A percentile compares a stretch with the other conserved stretches of the same genome.
phyloP scores from a whole-genome alignment of 2,113 vertebrate species.

The Gopherus flavomarginatus region DNA sequence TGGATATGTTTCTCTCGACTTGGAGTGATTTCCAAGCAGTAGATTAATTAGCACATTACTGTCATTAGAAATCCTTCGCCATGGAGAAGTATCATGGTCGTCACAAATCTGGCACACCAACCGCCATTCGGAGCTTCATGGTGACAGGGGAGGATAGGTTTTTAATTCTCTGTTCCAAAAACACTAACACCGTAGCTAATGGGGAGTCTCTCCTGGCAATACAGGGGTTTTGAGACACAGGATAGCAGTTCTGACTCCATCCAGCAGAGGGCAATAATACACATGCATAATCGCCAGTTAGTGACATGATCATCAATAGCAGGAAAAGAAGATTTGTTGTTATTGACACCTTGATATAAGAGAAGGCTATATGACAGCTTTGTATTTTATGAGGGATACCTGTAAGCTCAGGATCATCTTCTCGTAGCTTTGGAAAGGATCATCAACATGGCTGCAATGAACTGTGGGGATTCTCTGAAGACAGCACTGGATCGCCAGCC shows the following conservation, averaged over 20 bases:
- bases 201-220: not conserved
- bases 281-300: not conserved
- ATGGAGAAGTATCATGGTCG: not conserved
- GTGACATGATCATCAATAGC: not conserved
- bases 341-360: constrained; percentile 1
- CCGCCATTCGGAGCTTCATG: not conserved
- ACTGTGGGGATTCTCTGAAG: not conserved
- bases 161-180: constrained; percentile 11
- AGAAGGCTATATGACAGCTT: not conserved
- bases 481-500: not conserved
- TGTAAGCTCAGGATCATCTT: not conserved
- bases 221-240: not conserved
- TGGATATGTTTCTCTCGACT: not conserved
- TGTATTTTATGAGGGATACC: not conserved
- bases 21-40: not conserved
- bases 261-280: not conserved
- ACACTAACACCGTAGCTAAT: not conserved
- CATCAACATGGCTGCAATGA: not conserved
- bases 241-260: not conserved
- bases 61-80: not conserved
- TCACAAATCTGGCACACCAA: not conserved
- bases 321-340: not conserved
- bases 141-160: not conserved
- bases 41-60: accelerated
- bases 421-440: not conserved